phyloP scores from a whole-genome alignment of 1,140 invertebrate species.

The Mya arenaria region DNA sequence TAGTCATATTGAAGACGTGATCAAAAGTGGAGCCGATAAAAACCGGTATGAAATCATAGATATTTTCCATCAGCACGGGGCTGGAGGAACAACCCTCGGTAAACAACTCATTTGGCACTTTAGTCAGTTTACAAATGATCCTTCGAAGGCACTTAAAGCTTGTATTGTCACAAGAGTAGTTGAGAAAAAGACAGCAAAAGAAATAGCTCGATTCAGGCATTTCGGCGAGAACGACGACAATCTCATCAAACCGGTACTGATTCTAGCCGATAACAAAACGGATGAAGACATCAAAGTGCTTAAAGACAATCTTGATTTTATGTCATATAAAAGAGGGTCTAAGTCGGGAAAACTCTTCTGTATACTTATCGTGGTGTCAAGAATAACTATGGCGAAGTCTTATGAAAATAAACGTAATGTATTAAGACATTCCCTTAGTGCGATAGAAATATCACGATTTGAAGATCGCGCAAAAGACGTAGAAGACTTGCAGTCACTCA shows the following conservation, averaged over 20 bases:
- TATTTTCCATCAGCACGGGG: conserved; percentile 24
- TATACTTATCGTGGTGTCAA: not conserved
- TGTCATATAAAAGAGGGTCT: conserved; percentile 21
- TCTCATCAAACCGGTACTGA: conserved; percentile 14
- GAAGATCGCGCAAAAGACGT: conserved; percentile 9
- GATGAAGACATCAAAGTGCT: conserved; percentile 3
- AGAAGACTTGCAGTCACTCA: conserved; percentile 5
- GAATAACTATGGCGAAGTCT: not conserved
- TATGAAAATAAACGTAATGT: not conserved
- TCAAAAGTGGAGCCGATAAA: not conserved
- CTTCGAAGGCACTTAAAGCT: not conserved
- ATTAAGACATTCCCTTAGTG: not conserved
- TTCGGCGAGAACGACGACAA: conserved; percentile 3
- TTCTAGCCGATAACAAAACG: conserved; percentile 17
- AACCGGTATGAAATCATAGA: not conserved
- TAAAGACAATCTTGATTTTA: conserved; percentile 15
- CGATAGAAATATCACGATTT: conserved; percentile 20
- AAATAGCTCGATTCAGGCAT: conserved; percentile 17
- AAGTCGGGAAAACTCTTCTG: conserved; percentile 19
- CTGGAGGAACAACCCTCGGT: conserved; percentile 32
- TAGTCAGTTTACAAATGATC: conserved; percentile 8
- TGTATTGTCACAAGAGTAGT: not conserved
- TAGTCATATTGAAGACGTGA: not conserved
- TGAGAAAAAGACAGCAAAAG: conserved; percentile 1
- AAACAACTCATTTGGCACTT: conserved; percentile 36